Percentiles rank a stretch among this genome's conserved stretches.
Conservation (phyloP, 1,140 invertebrate species). For the Neodiprion lecontei region DNA sequence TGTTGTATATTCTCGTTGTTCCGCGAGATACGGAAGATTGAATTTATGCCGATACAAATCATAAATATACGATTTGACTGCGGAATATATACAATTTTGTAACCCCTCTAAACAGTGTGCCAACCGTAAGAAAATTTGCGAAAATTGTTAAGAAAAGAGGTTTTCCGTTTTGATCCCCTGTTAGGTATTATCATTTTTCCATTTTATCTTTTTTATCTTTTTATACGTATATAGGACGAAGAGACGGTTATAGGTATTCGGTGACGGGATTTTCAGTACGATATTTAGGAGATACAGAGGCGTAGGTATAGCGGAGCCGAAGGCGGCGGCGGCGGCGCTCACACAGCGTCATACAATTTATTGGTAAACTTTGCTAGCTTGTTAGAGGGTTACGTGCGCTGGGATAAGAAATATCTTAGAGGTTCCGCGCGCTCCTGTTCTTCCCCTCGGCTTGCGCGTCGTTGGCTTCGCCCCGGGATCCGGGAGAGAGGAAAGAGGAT, state of each 20-base stretch:
- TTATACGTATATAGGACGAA: no score
- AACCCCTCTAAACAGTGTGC: no score
- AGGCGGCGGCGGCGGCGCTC: constrained; percentile 21
- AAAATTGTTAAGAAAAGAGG: no score
- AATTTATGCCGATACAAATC: no score
- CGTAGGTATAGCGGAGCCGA: background rate
- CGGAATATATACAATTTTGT: no score
- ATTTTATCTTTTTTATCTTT: background rate
- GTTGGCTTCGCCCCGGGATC: constrained; percentile 5
- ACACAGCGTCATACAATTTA: constrained; percentile 57
- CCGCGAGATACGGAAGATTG: no score
- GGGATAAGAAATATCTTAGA: constrained; percentile 57
- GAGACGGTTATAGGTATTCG: background rate
- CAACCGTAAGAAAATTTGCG: no score
- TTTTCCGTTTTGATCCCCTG: no score
- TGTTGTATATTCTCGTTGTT: no score
- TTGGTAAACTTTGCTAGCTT: constrained; percentile 62
- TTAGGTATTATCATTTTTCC: background rate
- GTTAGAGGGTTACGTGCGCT: constrained; percentile 60
- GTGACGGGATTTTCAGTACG: background rate
- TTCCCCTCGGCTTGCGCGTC: constrained; percentile 7
- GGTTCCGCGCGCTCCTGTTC: background rate
- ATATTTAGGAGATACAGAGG: background rate
- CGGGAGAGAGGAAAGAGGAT: constrained; percentile 30
- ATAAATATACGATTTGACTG: no score